Percentiles rank a stretch among this genome's conserved stretches.
Conservation (phyloP, 2,888 invertebrate species). For the Megastigmus dorsalis region DNA sequence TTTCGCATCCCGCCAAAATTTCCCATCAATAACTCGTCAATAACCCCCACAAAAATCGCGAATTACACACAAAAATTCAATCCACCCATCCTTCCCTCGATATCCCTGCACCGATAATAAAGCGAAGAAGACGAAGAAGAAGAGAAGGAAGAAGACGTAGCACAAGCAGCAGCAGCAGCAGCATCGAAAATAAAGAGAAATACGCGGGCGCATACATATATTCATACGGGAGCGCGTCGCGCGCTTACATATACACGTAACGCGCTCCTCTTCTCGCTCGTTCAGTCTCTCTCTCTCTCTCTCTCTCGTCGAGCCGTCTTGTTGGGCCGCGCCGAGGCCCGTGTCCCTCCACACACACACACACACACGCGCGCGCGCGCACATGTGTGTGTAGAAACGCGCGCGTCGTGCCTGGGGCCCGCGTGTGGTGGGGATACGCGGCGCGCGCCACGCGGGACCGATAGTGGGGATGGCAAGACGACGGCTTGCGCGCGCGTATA, state of each 20-base stretch:
- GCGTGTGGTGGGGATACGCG: conserved; percentile 66
- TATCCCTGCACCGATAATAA: too few species aligned
- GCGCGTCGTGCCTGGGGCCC: conserved; percentile 54
- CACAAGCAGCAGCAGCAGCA: too few species aligned
- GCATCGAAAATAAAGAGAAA: conserved; percentile 42
- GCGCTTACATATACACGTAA: neutral
- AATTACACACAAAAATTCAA: too few species aligned
- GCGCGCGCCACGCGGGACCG: conserved; percentile 68
- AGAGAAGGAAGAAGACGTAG: neutral
- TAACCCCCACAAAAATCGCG: too few species aligned
- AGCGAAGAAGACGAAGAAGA: too few species aligned
- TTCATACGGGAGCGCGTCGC: conserved; percentile 38
- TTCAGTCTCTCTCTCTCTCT: too few species aligned
- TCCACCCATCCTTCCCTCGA: too few species aligned
- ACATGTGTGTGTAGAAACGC: conserved; percentile 44
- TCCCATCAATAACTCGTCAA: too few species aligned
- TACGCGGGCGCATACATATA: conserved; percentile 26
- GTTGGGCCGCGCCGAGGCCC: neutral
- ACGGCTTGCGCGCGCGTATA: conserved; percentile 69
- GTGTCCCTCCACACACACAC: neutral
- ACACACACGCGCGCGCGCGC: conserved; percentile 49
- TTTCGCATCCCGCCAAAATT: too few species aligned
- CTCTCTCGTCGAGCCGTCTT: too few species aligned
- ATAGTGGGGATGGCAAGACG: conserved; percentile 62
- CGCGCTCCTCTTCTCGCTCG: too few species aligned